phyloP scores from a whole-genome alignment of 2,888 invertebrate species.

The Eristalinus aeneus region DNA sequence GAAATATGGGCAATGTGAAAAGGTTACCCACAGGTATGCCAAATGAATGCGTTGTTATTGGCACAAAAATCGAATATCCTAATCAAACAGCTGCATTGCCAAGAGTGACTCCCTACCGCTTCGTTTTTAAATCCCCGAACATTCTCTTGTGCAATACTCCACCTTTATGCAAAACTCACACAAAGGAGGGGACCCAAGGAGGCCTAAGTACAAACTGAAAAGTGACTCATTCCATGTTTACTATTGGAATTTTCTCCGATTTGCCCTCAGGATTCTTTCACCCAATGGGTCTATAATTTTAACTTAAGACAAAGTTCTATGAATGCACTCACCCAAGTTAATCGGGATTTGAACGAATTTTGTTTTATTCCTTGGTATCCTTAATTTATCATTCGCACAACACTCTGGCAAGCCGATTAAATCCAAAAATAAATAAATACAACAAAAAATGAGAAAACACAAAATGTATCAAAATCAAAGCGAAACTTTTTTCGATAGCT shows the following conservation, averaged over 20 bases:
- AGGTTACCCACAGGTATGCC: conserved; percentile 1
- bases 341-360: not conserved
- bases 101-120: conserved; percentile 5
- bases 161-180: not conserved
- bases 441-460: conserved; percentile 36
- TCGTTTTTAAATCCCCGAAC: not conserved
- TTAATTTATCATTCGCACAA: conserved; percentile 52
- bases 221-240: conserved; percentile 54
- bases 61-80: conserved; percentile 39
- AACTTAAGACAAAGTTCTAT: not conserved
- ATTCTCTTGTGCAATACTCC: conserved; percentile 6
- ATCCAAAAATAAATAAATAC: conserved; percentile 71
- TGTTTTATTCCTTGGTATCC: conserved; percentile 44
- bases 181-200: conserved; percentile 11
- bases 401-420: conserved; percentile 44
- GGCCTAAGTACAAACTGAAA: conserved; percentile 16
- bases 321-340: conserved; percentile 18
- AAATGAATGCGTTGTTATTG: not conserved
- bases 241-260: conserved; percentile 13
- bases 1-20: not conserved
- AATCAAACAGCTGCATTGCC: conserved; percentile 51
- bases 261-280: not conserved
- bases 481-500: conserved; percentile 40
- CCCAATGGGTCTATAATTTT: not conserved
- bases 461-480: conserved; percentile 17